Conservation (phyloP, 64 coral and sea anemone genomes). For the Catalaphyllia jardinei region DNA sequence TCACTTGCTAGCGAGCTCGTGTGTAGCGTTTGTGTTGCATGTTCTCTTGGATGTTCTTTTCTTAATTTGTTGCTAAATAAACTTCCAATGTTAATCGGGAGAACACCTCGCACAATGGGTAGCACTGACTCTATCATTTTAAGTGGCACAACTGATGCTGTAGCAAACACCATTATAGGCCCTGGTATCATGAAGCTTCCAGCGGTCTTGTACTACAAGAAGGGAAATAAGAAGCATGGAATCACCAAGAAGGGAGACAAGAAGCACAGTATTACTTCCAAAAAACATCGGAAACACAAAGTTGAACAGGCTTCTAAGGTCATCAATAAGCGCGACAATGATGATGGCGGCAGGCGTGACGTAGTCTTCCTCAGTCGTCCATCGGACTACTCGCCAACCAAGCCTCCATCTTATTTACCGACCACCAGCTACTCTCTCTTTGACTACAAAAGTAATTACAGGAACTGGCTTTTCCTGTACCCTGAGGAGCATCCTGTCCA, state of each 20-base stretch:
- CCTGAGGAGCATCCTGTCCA: conserved; percentile 21
- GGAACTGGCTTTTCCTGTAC: conserved; percentile 44
- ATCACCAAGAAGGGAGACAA: neutral
- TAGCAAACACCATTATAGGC: neutral
- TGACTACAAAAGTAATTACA: conserved; percentile 45
- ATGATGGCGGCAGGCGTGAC: conserved; percentile 11
- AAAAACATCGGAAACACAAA: conserved; percentile 7
- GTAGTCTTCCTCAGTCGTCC: conserved; percentile 22
- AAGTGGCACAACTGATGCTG: neutral
- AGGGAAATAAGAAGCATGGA: conserved; percentile 39
- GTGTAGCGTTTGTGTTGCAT: too few relatives aligned
- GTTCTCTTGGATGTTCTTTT: too few relatives aligned
- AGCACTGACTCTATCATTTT: too few relatives aligned
- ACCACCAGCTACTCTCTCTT: conserved; percentile 27
- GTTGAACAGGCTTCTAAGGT: neutral
- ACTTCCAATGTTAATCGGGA: too few relatives aligned
- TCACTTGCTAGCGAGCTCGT: neutral
- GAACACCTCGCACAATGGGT: too few relatives aligned
- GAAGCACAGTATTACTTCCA: too few relatives aligned
- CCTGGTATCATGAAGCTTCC: conserved; percentile 34
- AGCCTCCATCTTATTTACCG: neutral
- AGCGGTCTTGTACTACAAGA: conserved; percentile 57
- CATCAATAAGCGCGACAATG: conserved; percentile 1
- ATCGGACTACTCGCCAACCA: conserved; percentile 17
- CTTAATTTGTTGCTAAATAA: too few relatives aligned